Evolutionary conservation across 2,888 invertebrate species (phyloP), one percentile per base, ranked within the genome.

Genomic region (Agrenia bidenticulata): DNA sequence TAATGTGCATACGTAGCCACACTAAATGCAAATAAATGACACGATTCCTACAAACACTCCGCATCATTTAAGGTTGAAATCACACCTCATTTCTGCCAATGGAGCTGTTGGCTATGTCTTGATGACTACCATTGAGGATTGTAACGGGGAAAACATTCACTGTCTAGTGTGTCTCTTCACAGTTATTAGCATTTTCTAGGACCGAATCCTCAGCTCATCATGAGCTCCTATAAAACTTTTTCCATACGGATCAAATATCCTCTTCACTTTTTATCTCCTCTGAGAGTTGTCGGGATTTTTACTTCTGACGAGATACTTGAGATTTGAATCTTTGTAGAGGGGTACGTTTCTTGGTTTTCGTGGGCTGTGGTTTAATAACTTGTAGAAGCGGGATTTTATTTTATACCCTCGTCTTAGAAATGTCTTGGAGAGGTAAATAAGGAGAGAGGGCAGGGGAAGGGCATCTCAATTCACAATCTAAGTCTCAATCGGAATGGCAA

Each of bases 11-110:
- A 24, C 24, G 51, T 54, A 24, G 54, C 15, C 21, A 21, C 27
- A 61, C 61, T 61, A 61, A 64, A 54, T 59, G 57, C 42, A 42
- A 53, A 61, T 61, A 66, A 66, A 66, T 61, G 66, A 54, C 54
- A 59, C 66, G 49, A 64, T 64, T 41, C 15, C 23, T 51, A 50
- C 19, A 37, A 37, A 50, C 61, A 60, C 58, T 67, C 64, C 55
- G 61, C 60, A 50, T 56, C 64, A 64, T 66, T 67, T 67, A 55
- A 64, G 63, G 24, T 51, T 56, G 17, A 41, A 60, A 67, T 67
- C 67, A 56, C 67, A 67, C 64, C 64, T 58, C 64, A 64, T 64
- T 61, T 19, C 39, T 17, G 42, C 24, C 53, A 49, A 56, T 41
- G 51, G 51, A 51, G 51, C 51, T 23, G 13, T 51, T 51, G 4